These are phyloP conservation scores for Vombatus ursinus DNA, from an alignment of 2,113 vertebrate genomes.

Conservation along the genomic window DNA sequence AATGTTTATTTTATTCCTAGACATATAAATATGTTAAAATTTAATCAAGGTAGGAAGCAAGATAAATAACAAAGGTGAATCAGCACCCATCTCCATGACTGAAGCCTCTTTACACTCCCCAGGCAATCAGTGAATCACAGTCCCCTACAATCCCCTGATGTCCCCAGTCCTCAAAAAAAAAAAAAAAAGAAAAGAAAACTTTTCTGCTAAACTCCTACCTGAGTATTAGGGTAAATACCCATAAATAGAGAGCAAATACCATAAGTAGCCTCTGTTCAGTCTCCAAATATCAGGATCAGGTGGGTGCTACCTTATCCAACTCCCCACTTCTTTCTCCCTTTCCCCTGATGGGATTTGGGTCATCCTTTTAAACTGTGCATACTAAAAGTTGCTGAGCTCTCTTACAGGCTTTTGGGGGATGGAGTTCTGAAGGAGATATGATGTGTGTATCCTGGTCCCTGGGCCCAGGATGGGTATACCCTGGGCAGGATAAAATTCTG, in stretches of 20 bases:
- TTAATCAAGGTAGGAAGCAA: not conserved
- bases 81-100: not conserved
- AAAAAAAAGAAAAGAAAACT: not conserved
- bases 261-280: not conserved
- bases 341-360: not conserved
- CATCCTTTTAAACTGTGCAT: not conserved
- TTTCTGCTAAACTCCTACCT: not conserved
- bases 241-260: not conserved
- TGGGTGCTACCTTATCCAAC: not conserved
- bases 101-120: not conserved
- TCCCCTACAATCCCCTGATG: not conserved
- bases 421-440: not conserved
- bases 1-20: not conserved
- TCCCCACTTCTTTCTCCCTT: not conserved
- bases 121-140: not conserved
- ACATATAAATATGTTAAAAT: not conserved
- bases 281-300: not conserved
- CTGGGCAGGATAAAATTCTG: not conserved
- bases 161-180: not conserved
- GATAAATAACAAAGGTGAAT: not conserved
- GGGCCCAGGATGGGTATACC: not conserved
- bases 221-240: not conserved
- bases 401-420: not conserved
- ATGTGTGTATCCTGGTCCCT: not conserved
- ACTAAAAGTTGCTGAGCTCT: not conserved